Conservation (phyloP, 2,113 vertebrate species). For the Erinaceus europaeus region DNA sequence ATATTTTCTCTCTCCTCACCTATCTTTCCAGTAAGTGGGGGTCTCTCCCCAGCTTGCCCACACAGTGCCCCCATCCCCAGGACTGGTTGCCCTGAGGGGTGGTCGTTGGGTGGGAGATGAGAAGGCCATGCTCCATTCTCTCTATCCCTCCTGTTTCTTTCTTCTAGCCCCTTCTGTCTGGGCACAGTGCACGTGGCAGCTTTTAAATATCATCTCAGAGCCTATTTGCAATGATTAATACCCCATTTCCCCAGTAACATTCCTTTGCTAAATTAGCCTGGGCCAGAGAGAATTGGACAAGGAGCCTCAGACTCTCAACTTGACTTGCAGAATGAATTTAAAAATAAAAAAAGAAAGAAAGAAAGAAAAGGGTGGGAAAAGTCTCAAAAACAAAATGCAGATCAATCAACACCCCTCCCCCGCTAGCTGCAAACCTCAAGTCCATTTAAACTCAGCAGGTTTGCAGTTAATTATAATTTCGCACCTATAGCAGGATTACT, state of each 20-base stretch:
- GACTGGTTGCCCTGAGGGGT: accelerated
- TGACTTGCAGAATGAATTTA: slow-evolving; percentile 75
- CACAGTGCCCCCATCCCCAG: not conserved
- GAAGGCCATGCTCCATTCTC: not conserved
- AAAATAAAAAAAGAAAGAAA: slow-evolving; percentile 54
- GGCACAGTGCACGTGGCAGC: slow-evolving; percentile 69
- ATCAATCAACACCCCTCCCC: slow-evolving; percentile 74
- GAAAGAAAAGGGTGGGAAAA: too few relatives aligned
- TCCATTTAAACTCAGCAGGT: slow-evolving; percentile 82
- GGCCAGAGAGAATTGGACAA: slow-evolving; percentile 81
- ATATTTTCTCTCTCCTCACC: not conserved
- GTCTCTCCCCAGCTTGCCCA: not conserved
- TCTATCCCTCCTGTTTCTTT: slow-evolving; percentile 39
- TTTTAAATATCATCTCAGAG: slow-evolving; percentile 86
- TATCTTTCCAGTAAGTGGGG: not conserved
- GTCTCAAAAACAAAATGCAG: slow-evolving; percentile 65
- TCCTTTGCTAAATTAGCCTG: slow-evolving; percentile 84
- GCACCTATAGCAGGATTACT: slow-evolving; percentile 78
- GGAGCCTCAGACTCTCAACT: slow-evolving; percentile 76
- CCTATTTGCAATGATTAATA: slow-evolving; percentile 87
- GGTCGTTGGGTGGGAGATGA: not conserved
- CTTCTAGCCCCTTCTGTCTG: slow-evolving; percentile 22
- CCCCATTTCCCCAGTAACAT: slow-evolving; percentile 82
- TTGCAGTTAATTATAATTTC: slow-evolving; percentile 86
- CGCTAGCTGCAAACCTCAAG: slow-evolving; percentile 65